These are phyloP conservation scores for Xenopus borealis DNA, from an alignment of 2,113 vertebrate species.

Conservation along the genomic window DNA sequence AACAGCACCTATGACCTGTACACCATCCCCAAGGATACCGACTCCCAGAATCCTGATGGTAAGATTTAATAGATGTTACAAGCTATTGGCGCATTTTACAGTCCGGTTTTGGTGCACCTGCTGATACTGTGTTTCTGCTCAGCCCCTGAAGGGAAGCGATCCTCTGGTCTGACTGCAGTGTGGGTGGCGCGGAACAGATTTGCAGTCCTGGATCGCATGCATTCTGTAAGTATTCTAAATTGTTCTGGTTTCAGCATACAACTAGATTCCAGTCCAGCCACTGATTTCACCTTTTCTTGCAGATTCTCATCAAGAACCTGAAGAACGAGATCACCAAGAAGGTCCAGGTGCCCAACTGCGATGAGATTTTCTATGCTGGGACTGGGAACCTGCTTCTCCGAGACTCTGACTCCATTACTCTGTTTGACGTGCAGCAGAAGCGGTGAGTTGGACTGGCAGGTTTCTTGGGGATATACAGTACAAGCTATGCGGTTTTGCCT, in stretches of 20 bases:
- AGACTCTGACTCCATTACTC: conserved; percentile 83
- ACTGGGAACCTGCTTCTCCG: conserved; percentile 88
- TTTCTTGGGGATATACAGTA: too few species aligned
- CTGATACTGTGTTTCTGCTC: conserved; percentile 7
- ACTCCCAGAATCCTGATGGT: conserved; percentile 97
- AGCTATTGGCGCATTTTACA: background rate
- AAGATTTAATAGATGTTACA: conserved; percentile 20
- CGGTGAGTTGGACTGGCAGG: conserved; percentile 56
- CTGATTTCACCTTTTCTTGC: background rate
- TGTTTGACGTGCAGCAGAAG: conserved; percentile 97
- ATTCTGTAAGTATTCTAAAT: conserved; percentile 74
- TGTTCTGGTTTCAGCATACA: too few species aligned
- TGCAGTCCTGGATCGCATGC: conserved; percentile 93
- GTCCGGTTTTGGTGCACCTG: background rate
- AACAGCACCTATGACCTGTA: conserved; percentile 97
- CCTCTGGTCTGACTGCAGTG: conserved; percentile 93
- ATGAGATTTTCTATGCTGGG: conserved; percentile 96
- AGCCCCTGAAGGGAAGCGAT: conserved; percentile 95
- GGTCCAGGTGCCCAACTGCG: conserved; percentile 91
- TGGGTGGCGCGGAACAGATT: conserved; percentile 97
- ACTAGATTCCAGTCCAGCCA: background rate
- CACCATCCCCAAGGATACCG: conserved; percentile 90
- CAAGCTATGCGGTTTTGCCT: too few species aligned
- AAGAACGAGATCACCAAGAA: conserved; percentile 99
- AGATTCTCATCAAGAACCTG: conserved; percentile 97